Conservation (phyloP, 1,140 invertebrate species). For the Copidosoma floridanum region DNA sequence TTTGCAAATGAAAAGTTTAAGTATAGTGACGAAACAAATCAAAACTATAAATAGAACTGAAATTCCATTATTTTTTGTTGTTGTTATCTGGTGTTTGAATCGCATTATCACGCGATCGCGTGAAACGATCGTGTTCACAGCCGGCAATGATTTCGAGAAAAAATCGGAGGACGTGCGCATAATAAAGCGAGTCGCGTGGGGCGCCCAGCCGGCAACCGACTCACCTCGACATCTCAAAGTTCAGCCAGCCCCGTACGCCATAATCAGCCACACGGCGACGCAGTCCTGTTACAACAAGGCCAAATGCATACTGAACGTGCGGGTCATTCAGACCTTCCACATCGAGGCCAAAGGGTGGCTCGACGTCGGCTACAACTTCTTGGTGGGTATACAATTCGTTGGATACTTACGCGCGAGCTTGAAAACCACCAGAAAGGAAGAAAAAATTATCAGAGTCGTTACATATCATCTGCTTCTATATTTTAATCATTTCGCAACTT, state of each 20-base stretch:
- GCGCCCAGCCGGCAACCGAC: conserved; percentile 4
- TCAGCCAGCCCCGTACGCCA: conserved; percentile 69
- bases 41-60: no score
- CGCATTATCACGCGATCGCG: no score
- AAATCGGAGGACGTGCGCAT: neutral
- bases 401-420: no score
- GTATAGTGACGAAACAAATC: no score
- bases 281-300: conserved; percentile 57
- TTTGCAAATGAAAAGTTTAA: no score
- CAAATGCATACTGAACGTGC: conserved; percentile 56
- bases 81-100: no score
- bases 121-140: conserved; percentile 4
- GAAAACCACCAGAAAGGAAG: no score
- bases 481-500: no score
- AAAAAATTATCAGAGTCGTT: no score
- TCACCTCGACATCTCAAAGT: conserved; percentile 16
- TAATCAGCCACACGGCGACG: conserved; percentile 72
- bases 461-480: no score
- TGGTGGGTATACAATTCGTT: no score
- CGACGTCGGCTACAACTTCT: conserved; percentile 43
- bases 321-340: conserved; percentile 70
- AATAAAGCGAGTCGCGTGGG: conserved; percentile 2
- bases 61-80: no score
- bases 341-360: conserved; percentile 66
- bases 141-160: conserved; percentile 4